A percentile compares a stretch with the other conserved stretches of the same genome.
phyloP scores from a whole-genome alignment of 2,888 invertebrate genomes.

The Scelioninae gen. 2 region DNA sequence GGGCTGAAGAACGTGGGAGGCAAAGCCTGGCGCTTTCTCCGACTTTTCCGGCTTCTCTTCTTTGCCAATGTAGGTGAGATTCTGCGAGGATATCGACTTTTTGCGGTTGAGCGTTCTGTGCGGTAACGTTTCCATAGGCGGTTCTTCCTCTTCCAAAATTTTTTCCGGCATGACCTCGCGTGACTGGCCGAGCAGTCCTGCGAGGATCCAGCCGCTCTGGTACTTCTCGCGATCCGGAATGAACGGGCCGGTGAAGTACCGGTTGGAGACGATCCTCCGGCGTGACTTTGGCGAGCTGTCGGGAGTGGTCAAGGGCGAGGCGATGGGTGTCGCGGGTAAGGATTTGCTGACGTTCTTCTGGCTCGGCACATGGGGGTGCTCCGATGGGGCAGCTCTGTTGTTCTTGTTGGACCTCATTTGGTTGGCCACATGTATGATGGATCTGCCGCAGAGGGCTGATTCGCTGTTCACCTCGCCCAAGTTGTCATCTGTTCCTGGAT shows the following conservation, averaged over 20 bases:
- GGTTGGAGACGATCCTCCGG: conserved; percentile 77
- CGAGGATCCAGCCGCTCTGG: conserved; percentile 81
- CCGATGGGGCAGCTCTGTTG: conserved; percentile 60
- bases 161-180: conserved; percentile 79
- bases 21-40: conserved; percentile 68
- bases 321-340: conserved; percentile 82
- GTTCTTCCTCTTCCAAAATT: conserved; percentile 79
- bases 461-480: conserved; percentile 73
- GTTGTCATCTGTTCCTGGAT: conserved; percentile 83
- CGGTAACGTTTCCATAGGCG: conserved; percentile 65
- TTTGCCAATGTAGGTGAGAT: conserved; percentile 70
- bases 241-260: conserved; percentile 79
- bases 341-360: conserved; percentile 80
- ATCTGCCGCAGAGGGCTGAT: conserved; percentile 82
- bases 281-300: conserved; percentile 78
- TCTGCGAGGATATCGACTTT: conserved; percentile 73
- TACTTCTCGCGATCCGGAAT: conserved; percentile 73
- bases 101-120: conserved; percentile 72
- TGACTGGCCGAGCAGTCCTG: conserved; percentile 81
- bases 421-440: conserved; percentile 77
- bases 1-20: conserved; percentile 74
- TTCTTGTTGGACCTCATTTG: conserved; percentile 72
- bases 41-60: conserved; percentile 66
- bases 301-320: conserved; percentile 80
- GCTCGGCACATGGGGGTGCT: conserved; percentile 53